Evolutionary conservation across 2,797 vertebrate species (phyloP).

Genomic region (Semotilus atromaculatus): DNA sequence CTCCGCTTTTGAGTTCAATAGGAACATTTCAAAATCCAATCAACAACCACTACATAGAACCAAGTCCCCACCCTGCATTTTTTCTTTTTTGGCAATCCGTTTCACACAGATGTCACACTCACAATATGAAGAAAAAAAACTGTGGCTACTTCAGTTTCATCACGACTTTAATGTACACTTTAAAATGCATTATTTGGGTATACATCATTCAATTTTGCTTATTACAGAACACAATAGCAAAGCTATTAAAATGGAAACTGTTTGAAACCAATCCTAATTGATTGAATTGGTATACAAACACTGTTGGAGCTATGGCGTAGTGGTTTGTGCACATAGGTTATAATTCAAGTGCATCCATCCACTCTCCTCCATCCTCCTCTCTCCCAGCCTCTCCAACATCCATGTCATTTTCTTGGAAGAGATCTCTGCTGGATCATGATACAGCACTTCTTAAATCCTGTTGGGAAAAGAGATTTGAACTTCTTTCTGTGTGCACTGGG

Average conservation of each 20-base stretch:
- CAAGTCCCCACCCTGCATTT: not conserved
- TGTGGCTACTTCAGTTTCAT: not conserved
- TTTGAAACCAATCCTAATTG: not conserved
- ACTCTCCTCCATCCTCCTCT: not conserved
- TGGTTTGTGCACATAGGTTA: not conserved
- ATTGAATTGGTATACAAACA: not conserved
- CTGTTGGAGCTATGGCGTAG: not conserved
- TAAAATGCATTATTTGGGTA: not conserved
- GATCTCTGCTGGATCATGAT: slow-evolving; percentile 20
- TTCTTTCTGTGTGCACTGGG: not conserved
- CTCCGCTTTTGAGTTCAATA: not conserved
- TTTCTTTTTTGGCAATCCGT: too few species aligned
- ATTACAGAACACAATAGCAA: not conserved
- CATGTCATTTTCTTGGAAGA: slow-evolving; percentile 15
- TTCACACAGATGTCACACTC: not conserved
- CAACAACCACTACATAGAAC: not conserved
- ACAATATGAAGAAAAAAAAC: not conserved
- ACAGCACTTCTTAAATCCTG: not conserved
- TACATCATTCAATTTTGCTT: not conserved
- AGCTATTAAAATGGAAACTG: not conserved
- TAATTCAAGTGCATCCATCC: not conserved
- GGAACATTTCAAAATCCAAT: not conserved
- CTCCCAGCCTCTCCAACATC: not conserved
- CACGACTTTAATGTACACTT: too few species aligned
- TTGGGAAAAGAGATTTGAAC: slow-evolving; percentile 11